These are phyloP conservation scores for Apis cerana DNA, from an alignment of 1,140 invertebrate species.

Conservation along the genomic window DNA sequence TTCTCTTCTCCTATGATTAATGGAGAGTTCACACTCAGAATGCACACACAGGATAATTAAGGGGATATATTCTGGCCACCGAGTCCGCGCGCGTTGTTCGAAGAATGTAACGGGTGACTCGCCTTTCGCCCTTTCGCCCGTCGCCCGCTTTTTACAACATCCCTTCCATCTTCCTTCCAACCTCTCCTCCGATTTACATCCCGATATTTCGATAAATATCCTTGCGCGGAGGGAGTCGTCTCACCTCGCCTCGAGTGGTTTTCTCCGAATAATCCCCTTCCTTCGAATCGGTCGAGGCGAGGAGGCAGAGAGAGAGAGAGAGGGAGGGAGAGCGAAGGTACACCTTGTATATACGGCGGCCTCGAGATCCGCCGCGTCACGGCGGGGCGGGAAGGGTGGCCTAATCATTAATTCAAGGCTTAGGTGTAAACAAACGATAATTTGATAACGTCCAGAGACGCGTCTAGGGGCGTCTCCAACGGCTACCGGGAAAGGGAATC, in stretches of 20 bases:
- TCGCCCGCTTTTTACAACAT: constrained; percentile 11
- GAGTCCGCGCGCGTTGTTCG: constrained; percentile 75
- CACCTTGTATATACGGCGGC: constrained; percentile 67
- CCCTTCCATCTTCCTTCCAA: too few species aligned
- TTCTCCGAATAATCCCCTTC: too few species aligned
- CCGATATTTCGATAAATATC: too few species aligned
- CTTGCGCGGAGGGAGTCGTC: too few species aligned
- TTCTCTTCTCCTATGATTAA: constrained; percentile 81
- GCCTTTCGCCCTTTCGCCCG: constrained; percentile 28
- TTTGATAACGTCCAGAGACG: constrained; percentile 79
- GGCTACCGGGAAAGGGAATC: constrained; percentile 69
- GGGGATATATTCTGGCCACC: constrained; percentile 81
- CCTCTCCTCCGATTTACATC: too few species aligned
- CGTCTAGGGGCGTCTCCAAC: constrained; percentile 62
- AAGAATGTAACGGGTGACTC: constrained; percentile 77
- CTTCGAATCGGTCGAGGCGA: too few species aligned
- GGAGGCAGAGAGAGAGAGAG: too few species aligned
- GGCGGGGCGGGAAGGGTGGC: constrained; percentile 67
- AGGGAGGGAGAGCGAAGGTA: not conserved
- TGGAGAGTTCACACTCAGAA: constrained; percentile 82
- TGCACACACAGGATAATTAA: constrained; percentile 82
- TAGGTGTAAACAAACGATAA: constrained; percentile 80
- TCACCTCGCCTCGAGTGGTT: too few species aligned
- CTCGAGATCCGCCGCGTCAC: constrained; percentile 78
- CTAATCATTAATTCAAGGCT: constrained; percentile 81